Base-by-base conservation (phyloP, 2,797 vertebrate species). In the Channa striata region DNA sequence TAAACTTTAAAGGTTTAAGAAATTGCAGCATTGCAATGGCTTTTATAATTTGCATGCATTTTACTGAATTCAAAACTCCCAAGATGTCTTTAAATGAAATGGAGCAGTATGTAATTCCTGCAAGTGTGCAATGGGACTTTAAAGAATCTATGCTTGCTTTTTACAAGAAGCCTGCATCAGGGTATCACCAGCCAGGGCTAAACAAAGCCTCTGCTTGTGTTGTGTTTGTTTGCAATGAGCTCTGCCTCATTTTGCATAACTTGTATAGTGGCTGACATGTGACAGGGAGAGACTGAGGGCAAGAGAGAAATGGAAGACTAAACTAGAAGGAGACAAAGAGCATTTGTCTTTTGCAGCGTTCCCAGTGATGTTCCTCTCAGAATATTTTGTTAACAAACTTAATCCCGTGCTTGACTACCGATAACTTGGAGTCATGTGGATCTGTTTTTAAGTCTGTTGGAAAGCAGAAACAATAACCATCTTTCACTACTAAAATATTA, bases 201-300 rank as follows among this genome's bases (percentile, higher is more conserved):
- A 71, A 94, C 94, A 94, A 93, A 93, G 92, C 88, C 60, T 81
- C 80, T 80, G 88, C 89, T 93, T 94, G 91, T 94, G 86, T 92
- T 79, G 75, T 87, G 91, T 91, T 92, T 94, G 91, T 93, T 94
- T 94, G 91, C 91, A 89, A 83, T 87, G 91, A 93, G 90, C 89
- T 88, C 81, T 85, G 83, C 77, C 86, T 91, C 68, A 64, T 88
- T 94, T 93, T 94, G 92, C 94, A 94, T 94, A 94, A 93, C 91
- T 93, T 89, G 89, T 89, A 84, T 90, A 91, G 91, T 77, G 85
- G 84, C 85, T 85, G 86, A 82, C 94, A 95, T 94, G 93, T 94
- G 94, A 93, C 81, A 21, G 85, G 66, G 84, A 86, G 85, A 87
- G 86, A 81, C 77, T 6, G 87, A 88, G 81, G 82, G 89, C 72